Evolutionary conservation across 2,888 invertebrate genomes (phyloP).

Genomic region (Chironomus riparius): DNA sequence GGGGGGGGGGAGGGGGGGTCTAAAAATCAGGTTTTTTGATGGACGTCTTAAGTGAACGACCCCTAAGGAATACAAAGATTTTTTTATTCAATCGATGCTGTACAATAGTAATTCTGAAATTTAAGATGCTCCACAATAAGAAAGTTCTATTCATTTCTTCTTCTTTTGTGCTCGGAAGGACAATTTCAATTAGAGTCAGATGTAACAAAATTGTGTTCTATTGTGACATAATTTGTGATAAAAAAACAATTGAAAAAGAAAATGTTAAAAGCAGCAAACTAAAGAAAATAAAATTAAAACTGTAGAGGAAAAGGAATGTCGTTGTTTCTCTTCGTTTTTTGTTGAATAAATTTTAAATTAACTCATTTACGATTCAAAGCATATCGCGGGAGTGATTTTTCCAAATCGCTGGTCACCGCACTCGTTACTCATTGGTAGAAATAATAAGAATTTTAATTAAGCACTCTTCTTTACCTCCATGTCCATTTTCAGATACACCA

Average conservation of each 20-base stretch:
- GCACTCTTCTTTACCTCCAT: background rate
- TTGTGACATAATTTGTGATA: too few species aligned
- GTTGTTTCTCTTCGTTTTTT: background rate
- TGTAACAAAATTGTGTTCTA: too few species aligned
- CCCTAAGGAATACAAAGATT: too few species aligned
- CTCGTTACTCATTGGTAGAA: background rate
- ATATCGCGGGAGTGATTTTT: constrained; percentile 1
- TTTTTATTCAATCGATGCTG: too few species aligned
- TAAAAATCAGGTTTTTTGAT: too few species aligned
- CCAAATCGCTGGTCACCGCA: background rate
- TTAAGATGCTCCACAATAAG: too few species aligned
- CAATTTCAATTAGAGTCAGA: too few species aligned
- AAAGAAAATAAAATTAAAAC: background rate
- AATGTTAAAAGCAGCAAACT: background rate
- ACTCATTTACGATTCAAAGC: background rate
- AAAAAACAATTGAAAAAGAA: background rate
- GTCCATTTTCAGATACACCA: constrained; percentile 8
- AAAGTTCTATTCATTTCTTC: too few species aligned
- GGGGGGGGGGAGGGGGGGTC: too few species aligned
- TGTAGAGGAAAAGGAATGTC: background rate
- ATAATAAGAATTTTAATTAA: background rate
- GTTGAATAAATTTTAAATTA: background rate
- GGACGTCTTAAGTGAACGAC: too few species aligned
- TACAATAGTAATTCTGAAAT: too few species aligned
- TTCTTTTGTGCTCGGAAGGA: too few species aligned